Evolutionary conservation across 1,140 invertebrate genomes (phyloP).

Genomic region (Lordiphosa clarofinis): DNA sequence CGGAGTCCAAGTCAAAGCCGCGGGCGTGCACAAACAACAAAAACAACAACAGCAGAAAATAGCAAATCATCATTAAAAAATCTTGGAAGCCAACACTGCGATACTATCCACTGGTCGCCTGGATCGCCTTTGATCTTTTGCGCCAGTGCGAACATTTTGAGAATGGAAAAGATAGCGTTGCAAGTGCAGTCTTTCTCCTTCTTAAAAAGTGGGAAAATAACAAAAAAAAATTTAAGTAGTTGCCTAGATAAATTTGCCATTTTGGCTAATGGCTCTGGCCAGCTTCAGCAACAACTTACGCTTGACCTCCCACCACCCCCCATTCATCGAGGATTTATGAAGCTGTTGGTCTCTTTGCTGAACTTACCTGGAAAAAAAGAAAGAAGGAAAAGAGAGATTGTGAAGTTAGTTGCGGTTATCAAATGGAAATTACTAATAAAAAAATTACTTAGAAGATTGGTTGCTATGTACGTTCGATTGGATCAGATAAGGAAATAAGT

Average conservation of each 20-base stretch:
- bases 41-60: conserved; percentile 33
- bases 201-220: background rate
- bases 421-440: conserved; percentile 21
- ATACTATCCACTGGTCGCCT: conserved; percentile 5
- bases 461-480: conserved; percentile 18
- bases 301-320: conserved; percentile 14
- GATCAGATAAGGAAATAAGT: conserved; percentile 13
- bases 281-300: conserved; percentile 35
- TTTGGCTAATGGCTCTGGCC: conserved; percentile 32
- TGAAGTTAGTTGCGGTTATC: conserved; percentile 30
- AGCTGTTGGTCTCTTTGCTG: conserved; percentile 5
- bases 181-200: conserved; percentile 12
- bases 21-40: conserved; percentile 7
- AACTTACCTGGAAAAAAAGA: conserved; percentile 59
- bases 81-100: conserved; percentile 24
- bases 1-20: conserved; percentile 1
- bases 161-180: conserved; percentile 31
- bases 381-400: conserved; percentile 17
- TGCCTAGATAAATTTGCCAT: conserved; percentile 45
- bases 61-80: conserved; percentile 72
- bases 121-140: conserved; percentile 12
- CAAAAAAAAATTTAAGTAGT: conserved; percentile 22
- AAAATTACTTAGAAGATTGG: conserved; percentile 24
- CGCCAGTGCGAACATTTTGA: conserved; percentile 1
- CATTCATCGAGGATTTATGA: conserved; percentile 8